Conservation (phyloP, 2,797 vertebrate species). For the Anguilla marmorata region DNA sequence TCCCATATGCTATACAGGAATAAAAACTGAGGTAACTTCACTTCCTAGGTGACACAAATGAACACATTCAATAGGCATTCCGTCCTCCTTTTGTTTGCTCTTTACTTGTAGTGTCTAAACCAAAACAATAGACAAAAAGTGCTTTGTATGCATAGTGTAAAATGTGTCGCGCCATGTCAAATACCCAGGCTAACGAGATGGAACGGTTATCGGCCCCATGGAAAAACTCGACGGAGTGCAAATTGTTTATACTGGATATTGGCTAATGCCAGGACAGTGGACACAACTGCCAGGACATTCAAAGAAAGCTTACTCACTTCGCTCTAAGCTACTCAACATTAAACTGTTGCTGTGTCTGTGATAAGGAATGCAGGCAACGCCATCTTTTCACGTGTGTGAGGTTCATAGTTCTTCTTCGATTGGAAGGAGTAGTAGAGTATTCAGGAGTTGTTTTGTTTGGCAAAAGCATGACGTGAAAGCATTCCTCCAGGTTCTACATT, state of each 20-base stretch:
- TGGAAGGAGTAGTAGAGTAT: conserved; percentile 28
- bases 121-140: conserved; percentile 77
- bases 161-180: conserved; percentile 74
- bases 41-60: conserved; percentile 73
- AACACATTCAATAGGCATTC: conserved; percentile 79
- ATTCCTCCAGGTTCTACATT: conserved; percentile 72
- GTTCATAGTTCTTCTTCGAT: conserved; percentile 42
- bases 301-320: conserved; percentile 70
- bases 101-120: conserved; percentile 60
- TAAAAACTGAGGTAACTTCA: conserved; percentile 77
- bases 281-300: conserved; percentile 78
- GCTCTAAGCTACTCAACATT: conserved; percentile 64
- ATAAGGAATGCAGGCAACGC: conserved; percentile 67
- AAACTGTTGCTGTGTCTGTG: conserved; percentile 62
- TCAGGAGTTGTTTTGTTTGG: conserved; percentile 60
- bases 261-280: conserved; percentile 72
- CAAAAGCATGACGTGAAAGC: conserved; percentile 77
- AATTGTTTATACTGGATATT: conserved; percentile 76
- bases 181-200: conserved; percentile 74
- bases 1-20: conserved; percentile 77
- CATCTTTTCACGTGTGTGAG: conserved; percentile 37
- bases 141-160: conserved; percentile 85
- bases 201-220: conserved; percentile 82
- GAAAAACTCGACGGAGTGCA: conserved; percentile 79
- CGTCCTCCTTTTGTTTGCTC: conserved; percentile 50